Conservation (phyloP, 2,113 vertebrate genomes). For the Mesembrinibis cayennensis region DNA sequence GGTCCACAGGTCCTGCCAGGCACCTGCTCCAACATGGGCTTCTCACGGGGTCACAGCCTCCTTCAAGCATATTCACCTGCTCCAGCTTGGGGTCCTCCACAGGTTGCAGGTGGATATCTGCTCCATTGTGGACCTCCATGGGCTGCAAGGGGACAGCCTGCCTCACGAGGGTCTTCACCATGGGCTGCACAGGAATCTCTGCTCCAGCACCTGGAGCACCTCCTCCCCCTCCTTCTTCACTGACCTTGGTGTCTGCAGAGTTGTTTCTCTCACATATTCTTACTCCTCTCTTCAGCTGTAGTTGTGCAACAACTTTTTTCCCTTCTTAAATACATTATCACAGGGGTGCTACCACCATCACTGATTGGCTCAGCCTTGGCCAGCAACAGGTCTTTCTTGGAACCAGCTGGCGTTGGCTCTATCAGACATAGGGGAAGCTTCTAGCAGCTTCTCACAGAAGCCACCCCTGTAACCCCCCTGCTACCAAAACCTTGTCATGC, state of each 20-base stretch:
- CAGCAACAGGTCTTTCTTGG: not conserved
- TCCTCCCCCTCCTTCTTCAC: not conserved
- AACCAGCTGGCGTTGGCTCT: not conserved
- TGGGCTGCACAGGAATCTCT: not conserved
- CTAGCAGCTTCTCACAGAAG: not conserved
- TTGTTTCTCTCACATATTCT: not conserved
- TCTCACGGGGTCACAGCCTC: not conserved
- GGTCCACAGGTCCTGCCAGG: not conserved
- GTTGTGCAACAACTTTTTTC: no score
- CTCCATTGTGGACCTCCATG: not conserved
- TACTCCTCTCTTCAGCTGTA: not conserved
- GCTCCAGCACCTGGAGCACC: not conserved
- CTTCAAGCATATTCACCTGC: not conserved
- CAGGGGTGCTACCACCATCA: not conserved
- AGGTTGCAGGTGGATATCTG: not conserved
- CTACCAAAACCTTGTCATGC: not conserved
- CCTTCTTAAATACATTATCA: not conserved
- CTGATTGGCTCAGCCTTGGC: not conserved
- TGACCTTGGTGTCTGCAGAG: not conserved
- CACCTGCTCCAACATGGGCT: not conserved
- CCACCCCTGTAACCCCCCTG: no score
- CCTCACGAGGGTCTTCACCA: not conserved
- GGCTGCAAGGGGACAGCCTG: not conserved
- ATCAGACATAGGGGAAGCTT: not conserved
- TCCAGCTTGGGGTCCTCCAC: no score